Base-by-base conservation (phyloP, 2,113 vertebrate species). In the Tychaedon coryphoeus region DNA sequence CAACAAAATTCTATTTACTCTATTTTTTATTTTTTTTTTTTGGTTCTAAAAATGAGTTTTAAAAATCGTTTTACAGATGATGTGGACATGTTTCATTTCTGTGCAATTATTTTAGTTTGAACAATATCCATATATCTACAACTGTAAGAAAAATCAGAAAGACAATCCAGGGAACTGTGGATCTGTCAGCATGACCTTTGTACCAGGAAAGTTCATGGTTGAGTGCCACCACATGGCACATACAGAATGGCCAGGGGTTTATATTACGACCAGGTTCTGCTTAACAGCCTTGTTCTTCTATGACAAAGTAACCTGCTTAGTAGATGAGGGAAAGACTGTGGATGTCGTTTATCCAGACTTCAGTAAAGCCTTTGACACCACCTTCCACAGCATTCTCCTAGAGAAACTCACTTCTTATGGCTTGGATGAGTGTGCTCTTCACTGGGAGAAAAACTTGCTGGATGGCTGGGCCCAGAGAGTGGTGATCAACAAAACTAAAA, bases 21-120 rank as follows among this genome's bases (percentile, higher is more conserved):
- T 22, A 7, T n/a, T 6, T 29, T 19, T 58, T 38, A 12, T 38
- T 38, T 38, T 40, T 40, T 40, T 40, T 40, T 13, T 40, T 5
- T 40, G 10, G 3, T 16, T 29, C 13, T 65, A 28, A 61, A 80
- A 80, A 28, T 26, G 3, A 56, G 20, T 15, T 54, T n/a, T 7
- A 5, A 65, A 29, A 58, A 36, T 64, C 0, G 0, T 54, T 47
- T 24, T 47, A 11, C 10, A 40, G 6, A n/a, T 42, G 5, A 53
- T 78, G 14, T 43, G 7, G 6, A 5, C 22, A 3, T 40, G 5
- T 86, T 31, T 88, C 0, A 2, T 78, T 88, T 79, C 22, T 70
- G 4, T 83, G 20, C 15, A 76, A 15, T 33, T 25, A 14, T 73
- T 61, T 74, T n/a, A 45, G 6, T 76, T 26, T 71, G 14, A 60